phyloP scores from a whole-genome alignment of 2,797 vertebrate genomes.

The Sus cebifrons region DNA sequence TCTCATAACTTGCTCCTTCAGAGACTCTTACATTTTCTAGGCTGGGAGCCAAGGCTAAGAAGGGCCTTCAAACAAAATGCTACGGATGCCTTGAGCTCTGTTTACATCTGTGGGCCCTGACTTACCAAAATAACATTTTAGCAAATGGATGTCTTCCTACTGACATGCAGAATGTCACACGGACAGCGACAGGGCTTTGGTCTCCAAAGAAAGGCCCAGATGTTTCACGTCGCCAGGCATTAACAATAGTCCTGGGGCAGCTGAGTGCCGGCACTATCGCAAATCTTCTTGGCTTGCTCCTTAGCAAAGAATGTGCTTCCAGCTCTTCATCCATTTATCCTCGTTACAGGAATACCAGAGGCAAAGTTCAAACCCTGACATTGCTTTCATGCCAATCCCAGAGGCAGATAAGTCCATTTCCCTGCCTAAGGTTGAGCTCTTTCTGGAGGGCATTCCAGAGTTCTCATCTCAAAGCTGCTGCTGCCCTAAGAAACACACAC shows the following conservation, averaged over 20 bases:
- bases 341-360: background rate
- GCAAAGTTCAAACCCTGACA: constrained; percentile 24
- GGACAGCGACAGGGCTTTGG: background rate
- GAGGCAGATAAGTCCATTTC: constrained; percentile 49
- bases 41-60: background rate
- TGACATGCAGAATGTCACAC: background rate
- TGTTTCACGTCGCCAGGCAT: background rate
- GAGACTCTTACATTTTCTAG: constrained; percentile 15
- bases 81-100: background rate
- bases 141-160: constrained; percentile 1
- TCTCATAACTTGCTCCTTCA: constrained; percentile 41
- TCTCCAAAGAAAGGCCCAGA: constrained; percentile 62
- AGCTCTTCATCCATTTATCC: constrained; percentile 63
- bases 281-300: constrained; percentile 52
- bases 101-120: constrained; percentile 53
- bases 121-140: constrained; percentile 47
- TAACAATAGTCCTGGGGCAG: background rate
- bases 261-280: background rate
- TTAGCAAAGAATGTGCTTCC: constrained; percentile 47
- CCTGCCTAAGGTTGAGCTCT: constrained; percentile 13
- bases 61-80: constrained; percentile 40
- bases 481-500: background rate
- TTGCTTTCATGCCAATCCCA: constrained; percentile 53
- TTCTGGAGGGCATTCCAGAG: constrained; percentile 71
- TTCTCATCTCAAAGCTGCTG: background rate